Conservation (phyloP, 64 coral and sea anemone species). For the Pocillopora damicornis region DNA sequence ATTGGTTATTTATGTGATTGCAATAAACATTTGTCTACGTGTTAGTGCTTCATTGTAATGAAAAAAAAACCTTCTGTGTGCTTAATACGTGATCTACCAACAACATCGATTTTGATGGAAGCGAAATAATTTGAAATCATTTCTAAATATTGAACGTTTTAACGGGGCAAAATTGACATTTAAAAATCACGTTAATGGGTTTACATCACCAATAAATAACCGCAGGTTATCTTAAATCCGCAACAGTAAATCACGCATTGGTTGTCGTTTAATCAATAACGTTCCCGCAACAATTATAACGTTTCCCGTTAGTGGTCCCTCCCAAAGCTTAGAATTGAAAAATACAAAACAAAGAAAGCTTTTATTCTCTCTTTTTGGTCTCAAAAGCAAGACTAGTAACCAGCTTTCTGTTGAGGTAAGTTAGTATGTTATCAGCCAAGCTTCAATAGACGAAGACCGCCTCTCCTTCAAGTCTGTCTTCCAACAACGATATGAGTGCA, state of each 20-base stretch:
- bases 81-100: too few relatives aligned
- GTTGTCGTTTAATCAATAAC: background rate
- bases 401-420: background rate
- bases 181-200: background rate
- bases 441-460: background rate
- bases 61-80: too few relatives aligned
- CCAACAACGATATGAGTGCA: background rate
- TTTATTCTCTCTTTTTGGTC: background rate
- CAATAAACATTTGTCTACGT: too few relatives aligned
- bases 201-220: background rate
- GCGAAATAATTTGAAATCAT: background rate
- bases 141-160: background rate
- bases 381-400: background rate
- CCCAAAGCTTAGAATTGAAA: background rate
- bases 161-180: background rate
- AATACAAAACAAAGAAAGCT: background rate
- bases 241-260: background rate
- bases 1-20: too few relatives aligned
- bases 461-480: background rate
- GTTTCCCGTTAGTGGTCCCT: background rate
- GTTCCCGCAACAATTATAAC: background rate
- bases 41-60: too few relatives aligned
- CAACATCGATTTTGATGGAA: background rate
- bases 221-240: background rate
- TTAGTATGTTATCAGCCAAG: background rate